Base-by-base conservation (phyloP, 1,140 invertebrate genomes). In the Steinernema feltiae region DNA sequence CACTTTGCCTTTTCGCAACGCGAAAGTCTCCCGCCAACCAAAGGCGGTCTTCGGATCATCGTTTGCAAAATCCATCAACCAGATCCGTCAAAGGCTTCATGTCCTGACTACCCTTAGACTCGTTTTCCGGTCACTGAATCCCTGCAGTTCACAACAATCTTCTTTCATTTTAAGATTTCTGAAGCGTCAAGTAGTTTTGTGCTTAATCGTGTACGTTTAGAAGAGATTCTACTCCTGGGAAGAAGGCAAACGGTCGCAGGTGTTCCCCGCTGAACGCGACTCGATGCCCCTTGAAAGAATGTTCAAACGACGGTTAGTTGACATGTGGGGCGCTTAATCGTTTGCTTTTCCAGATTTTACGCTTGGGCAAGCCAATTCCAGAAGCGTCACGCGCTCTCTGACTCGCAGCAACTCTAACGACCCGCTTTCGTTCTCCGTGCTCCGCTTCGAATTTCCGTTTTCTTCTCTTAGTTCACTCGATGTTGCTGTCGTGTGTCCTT, bases 321-420 rank as follows among this genome's bases (percentile, higher is more conserved):
- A 27, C 15, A 12, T 3, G 3, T 27, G 24, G 15, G 15, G 7
- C 24, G 7, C 3, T 21, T 27, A 3, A 27, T 15, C 53, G 24
- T 21, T 21, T 7, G 2, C 24, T 27, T 3, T 17, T 63, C 24
- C 53, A 63, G 53, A 21, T 63, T 63, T 63, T 63, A 63, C 53
- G 53, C 53, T 63, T 63, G 53, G 53, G 53, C 53, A 21, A 15
- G 53, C 53, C 53, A 63, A 7, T 63, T 63, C 53, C 12, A 63
- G 3, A 63, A 63, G 24, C 53, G 41, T n/a, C 41, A 46, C 7
- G 41, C 24, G 53, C 53, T 3, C 15, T n/a, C 24, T 27, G 53
- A 63, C 53, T 3, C 53, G 24, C 15, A 15, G 53, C 53, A 63
- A 21, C 24, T 63, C 53, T 63, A 63, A 63, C 53, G 2, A 7